These are phyloP conservation scores for Caenorhabditis briggsae DNA, from an alignment of 1,140 invertebrate genomes.

Conservation along the genomic window DNA sequence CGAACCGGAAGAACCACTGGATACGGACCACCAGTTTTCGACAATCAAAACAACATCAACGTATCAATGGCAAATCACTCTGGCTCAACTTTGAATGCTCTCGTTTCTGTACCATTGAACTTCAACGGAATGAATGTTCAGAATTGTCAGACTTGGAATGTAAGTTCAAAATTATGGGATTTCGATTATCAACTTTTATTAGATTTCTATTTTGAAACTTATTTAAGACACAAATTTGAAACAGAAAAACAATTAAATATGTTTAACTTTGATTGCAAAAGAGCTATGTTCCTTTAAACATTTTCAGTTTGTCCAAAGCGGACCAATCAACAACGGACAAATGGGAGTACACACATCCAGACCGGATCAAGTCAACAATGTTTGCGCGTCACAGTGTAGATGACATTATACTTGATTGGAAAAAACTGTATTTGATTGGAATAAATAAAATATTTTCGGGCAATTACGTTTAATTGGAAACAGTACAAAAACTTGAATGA, in stretches of 20 bases:
- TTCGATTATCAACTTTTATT: too few species aligned
- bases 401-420: neutral
- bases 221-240: too few species aligned
- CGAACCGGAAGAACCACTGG: constrained; percentile 1
- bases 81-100: constrained; percentile 32
- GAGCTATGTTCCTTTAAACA: neutral
- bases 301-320: constrained; percentile 42
- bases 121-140: constrained; percentile 51
- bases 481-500: too few species aligned
- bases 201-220: too few species aligned
- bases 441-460: neutral
- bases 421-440: too few species aligned
- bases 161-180: neutral
- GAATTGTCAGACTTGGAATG: constrained; percentile 52
- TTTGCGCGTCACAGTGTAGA: constrained; percentile 39
- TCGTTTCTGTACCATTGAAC: constrained; percentile 15
- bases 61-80: constrained; percentile 22
- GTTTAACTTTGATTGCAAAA: too few species aligned
- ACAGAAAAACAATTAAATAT: too few species aligned
- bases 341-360: constrained; percentile 39
- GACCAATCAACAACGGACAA: constrained; percentile 35
- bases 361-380: constrained; percentile 50
- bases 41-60: neutral
- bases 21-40: constrained; percentile 35
- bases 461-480: too few species aligned